Evolutionary conservation across 1,140 invertebrate species (phyloP).

Genomic region (Bombus picipes): DNA sequence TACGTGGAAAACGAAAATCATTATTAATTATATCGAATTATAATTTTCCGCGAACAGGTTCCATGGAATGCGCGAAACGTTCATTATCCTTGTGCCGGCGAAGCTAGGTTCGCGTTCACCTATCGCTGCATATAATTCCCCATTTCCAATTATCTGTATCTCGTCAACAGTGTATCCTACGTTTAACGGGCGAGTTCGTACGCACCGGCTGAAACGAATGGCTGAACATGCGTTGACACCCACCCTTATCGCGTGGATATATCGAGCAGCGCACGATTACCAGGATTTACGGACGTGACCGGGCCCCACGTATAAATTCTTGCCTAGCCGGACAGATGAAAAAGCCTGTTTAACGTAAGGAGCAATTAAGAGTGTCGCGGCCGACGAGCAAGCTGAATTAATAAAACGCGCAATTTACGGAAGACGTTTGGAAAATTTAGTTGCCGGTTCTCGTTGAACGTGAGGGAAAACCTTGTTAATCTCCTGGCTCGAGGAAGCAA

Average conservation of each 20-base stretch:
- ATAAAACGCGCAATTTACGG: conserved; percentile 27
- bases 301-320: conserved; percentile 15
- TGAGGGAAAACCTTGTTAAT: not conserved
- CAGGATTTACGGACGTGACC: conserved; percentile 21
- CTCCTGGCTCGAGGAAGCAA: too few species aligned
- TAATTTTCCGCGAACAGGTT: conserved; percentile 51
- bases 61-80: conserved; percentile 27
- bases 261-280: conserved; percentile 19
- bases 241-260: conserved; percentile 35
- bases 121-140: conserved; percentile 42
- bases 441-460: not conserved
- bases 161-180: conserved; percentile 27
- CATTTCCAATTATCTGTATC: conserved; percentile 47
- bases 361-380: conserved; percentile 25
- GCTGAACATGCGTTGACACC: conserved; percentile 34
- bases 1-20: conserved; percentile 25
- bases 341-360: not conserved
- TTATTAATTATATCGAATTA: conserved; percentile 38
- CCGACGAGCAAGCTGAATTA: not conserved
- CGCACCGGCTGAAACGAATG: conserved; percentile 1
- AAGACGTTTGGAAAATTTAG: not conserved
- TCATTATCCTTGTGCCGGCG: conserved; percentile 30
- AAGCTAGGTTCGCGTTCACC: not conserved
- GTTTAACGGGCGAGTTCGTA: not conserved
- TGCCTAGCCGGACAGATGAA: not conserved